Evolutionary conservation across 2,797 vertebrate genomes (phyloP).

Genomic region (Anas capensis): DNA sequence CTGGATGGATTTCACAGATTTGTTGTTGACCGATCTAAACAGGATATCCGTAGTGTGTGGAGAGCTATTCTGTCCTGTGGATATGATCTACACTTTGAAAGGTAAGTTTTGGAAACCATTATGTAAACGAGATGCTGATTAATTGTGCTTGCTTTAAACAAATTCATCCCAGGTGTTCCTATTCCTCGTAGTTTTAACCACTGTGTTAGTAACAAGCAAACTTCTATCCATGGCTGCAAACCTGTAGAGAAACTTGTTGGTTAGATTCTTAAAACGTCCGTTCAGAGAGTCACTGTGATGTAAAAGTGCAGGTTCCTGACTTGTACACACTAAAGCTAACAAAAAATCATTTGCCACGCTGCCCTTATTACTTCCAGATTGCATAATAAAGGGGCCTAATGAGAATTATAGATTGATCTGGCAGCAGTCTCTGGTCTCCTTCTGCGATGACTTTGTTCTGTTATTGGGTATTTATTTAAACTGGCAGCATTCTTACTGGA

Average conservation of each 20-base stretch:
- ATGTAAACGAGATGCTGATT: accelerated
- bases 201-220: not conserved
- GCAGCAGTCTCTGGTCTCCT: not conserved
- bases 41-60: slow-evolving; percentile 98
- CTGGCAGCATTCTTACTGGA: not conserved
- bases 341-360: not conserved
- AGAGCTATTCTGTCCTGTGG: slow-evolving; percentile 95
- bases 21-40: slow-evolving; percentile 93
- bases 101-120: slow-evolving; percentile 73
- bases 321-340: not conserved
- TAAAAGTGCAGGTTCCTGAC: not conserved
- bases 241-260: not conserved
- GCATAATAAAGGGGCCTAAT: not conserved
- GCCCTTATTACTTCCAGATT: not conserved
- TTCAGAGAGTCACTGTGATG: accelerated
- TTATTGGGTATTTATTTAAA: not conserved
- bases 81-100: slow-evolving; percentile 97
- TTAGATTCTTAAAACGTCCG: not conserved
- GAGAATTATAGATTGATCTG: not conserved
- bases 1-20: slow-evolving; percentile 97
- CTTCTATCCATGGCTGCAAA: not conserved
- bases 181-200: not conserved
- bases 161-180: not conserved
- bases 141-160: not conserved
- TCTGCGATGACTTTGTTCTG: not conserved